These are phyloP conservation scores for Acheta domesticus DNA, from an alignment of 2,888 invertebrate genomes.

Conservation along the genomic window DNA sequence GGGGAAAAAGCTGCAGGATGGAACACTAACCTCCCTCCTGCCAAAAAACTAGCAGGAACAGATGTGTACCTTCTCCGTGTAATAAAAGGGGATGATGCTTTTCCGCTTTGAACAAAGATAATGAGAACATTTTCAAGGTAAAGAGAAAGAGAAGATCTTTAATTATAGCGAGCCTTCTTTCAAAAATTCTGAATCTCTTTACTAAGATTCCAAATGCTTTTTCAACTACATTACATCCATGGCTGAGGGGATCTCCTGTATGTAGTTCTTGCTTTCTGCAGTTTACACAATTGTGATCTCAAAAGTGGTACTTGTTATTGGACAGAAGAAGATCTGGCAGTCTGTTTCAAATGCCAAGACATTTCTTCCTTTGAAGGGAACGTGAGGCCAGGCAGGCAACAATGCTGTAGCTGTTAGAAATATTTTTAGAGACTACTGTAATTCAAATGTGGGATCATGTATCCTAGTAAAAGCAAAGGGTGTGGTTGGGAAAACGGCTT, in stretches of 20 bases:
- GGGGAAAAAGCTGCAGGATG: background rate
- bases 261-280: too few relatives aligned
- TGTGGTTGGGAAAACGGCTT: too few relatives aligned
- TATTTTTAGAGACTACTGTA: background rate
- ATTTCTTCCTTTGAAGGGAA: too few relatives aligned
- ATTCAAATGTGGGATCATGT: background rate
- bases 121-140: background rate
- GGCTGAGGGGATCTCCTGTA: background rate
- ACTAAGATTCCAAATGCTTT: too few relatives aligned
- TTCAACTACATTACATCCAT: too few relatives aligned
- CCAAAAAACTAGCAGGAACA: background rate
- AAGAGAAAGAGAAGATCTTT: background rate
- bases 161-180: too few relatives aligned
- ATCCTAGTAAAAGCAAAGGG: too few relatives aligned
- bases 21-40: background rate
- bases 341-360: too few relatives aligned
- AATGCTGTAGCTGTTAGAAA: background rate
- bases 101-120: background rate
- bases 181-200: too few relatives aligned
- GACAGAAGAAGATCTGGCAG: background rate
- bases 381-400: background rate
- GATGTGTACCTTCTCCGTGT: too few relatives aligned
- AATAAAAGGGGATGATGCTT: background rate
- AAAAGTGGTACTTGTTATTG: background rate
- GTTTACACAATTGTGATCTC: background rate